Evolutionary conservation across 2,888 invertebrate species (phyloP).

Genomic region (Smittia sp.): DNA sequence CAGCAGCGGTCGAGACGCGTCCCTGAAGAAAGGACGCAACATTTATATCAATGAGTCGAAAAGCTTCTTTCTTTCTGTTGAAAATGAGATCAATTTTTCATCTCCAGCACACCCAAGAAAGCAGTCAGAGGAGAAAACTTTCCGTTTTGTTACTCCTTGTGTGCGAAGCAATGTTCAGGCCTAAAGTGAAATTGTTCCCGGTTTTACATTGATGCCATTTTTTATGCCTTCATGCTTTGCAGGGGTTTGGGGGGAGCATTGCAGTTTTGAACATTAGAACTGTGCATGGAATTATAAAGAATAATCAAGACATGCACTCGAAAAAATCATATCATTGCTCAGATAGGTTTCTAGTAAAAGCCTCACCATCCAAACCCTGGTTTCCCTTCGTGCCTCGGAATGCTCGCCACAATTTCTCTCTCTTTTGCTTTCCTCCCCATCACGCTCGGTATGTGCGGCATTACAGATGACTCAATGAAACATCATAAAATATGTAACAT

Average conservation of each 20-base stretch:
- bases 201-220: not conserved
- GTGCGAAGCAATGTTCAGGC: not conserved
- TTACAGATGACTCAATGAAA: slow-evolving; percentile 33
- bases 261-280: too few relatives aligned
- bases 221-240: too few relatives aligned
- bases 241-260: too few relatives aligned
- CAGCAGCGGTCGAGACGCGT: not conserved
- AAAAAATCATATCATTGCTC: too few relatives aligned
- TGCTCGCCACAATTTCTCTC: slow-evolving; percentile 7
- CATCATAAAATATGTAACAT: slow-evolving; percentile 33
- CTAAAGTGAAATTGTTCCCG: not conserved
- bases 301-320: too few relatives aligned
- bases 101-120: not conserved
- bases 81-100: slow-evolving; percentile 5
- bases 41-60: not conserved
- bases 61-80: not conserved
- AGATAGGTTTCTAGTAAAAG: too few relatives aligned
- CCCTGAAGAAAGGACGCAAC: not conserved
- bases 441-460: not conserved
- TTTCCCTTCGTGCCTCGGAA: not conserved
- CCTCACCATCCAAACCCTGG: too few relatives aligned
- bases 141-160: not conserved
- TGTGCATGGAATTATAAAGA: too few relatives aligned
- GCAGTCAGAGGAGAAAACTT: not conserved
- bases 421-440: not conserved